Percentiles rank a stretch among this genome's conserved stretches.
Evolutionary conservation across 1,140 invertebrate genomes (phyloP).

Genomic region (Frieseomelitta varia): DNA sequence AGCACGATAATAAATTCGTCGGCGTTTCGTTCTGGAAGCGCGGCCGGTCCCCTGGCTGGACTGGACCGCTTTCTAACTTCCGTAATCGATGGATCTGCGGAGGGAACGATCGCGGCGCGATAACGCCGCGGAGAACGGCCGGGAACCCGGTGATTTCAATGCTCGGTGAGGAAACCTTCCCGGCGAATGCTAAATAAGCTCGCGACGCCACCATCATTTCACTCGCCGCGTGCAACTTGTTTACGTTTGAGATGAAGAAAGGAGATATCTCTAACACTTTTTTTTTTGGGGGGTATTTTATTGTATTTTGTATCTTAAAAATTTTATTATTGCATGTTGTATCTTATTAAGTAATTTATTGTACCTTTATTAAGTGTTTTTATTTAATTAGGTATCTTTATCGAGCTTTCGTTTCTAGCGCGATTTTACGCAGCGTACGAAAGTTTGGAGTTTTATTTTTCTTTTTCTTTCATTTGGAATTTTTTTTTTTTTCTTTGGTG

Average conservation of each 20-base stretch:
- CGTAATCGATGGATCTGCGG: slow-evolving; percentile 39
- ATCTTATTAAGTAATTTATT: too few relatives aligned
- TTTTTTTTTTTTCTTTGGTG: too few relatives aligned
- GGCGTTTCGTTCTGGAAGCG: neutral
- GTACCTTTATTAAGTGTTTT: too few relatives aligned
- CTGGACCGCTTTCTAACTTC: slow-evolving; percentile 32
- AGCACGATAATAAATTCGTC: slow-evolving; percentile 33
- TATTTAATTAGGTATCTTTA: too few relatives aligned
- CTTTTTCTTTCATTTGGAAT: too few relatives aligned
- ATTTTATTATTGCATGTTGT: too few relatives aligned
- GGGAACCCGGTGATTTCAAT: slow-evolving; percentile 27
- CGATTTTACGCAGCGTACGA: too few relatives aligned
- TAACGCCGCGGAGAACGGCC: slow-evolving; percentile 3
- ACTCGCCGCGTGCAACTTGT: neutral
- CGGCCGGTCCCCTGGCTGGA: neutral
- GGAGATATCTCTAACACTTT: too few relatives aligned
- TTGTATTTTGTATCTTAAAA: too few relatives aligned
- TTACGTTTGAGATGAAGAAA: neutral
- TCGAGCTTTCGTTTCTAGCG: too few relatives aligned
- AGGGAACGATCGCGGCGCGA: slow-evolving; percentile 13
- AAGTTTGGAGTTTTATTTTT: neutral
- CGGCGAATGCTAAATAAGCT: slow-evolving; percentile 19
- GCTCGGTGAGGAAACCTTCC: neutral
- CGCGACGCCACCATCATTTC: neutral
- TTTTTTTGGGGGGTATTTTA: too few relatives aligned